Evolutionary conservation across 2,797 vertebrate species (phyloP), one percentile per base, ranked within the genome.

Genomic region (Gymnothorax javanicus): DNA sequence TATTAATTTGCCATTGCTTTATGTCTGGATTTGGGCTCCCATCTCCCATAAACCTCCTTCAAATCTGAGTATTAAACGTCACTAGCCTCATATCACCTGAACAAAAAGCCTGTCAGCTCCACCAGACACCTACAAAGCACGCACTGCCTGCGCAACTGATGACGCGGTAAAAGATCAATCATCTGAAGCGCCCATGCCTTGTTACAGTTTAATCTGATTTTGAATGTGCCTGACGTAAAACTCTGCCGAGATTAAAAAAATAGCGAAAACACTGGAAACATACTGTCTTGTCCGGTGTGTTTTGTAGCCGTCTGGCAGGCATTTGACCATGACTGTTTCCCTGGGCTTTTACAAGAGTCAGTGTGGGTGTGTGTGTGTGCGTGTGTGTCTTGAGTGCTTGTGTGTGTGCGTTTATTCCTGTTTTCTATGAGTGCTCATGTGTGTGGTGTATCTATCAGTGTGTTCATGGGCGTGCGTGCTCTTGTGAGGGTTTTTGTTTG

Each of bases 1-100:
- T 11, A 23, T 79, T 54, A 23, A n/a, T 79, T 23, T 79, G 75
- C 43, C 75, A 79, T 17, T 54, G 43, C 54, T 79, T 54, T 3
- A 79, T 15, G 54, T 79, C 54, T 52, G 50, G 71, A 75, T 75
- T 25, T 43, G 71, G 43, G 33, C 71, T 50, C 33, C 17, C 71
- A 17, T 75, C 71, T 75, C 71, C 33, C 71, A 3, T 5, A 75
- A 75, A 75, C 50, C 71, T 54, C 73, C 43, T 50, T 23, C 43
- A 56, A 79, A 79, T 79, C 75, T 54, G 75, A 50, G 50, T 54
- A 79, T 79, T 56, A 79, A 79, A 54, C 43, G 75, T 54, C 75
- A 79, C 50, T 54, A 33, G 15, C 15, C 75, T 54, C n/a, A 20
- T 79, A 79, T 79, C 7, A 50, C 8, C n/a, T 20, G 75, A 50